Percentiles rank a stretch among this genome's conserved stretches.
Evolutionary conservation across 2,113 vertebrate genomes (phyloP).

Genomic region (Amblyornis subalaris): DNA sequence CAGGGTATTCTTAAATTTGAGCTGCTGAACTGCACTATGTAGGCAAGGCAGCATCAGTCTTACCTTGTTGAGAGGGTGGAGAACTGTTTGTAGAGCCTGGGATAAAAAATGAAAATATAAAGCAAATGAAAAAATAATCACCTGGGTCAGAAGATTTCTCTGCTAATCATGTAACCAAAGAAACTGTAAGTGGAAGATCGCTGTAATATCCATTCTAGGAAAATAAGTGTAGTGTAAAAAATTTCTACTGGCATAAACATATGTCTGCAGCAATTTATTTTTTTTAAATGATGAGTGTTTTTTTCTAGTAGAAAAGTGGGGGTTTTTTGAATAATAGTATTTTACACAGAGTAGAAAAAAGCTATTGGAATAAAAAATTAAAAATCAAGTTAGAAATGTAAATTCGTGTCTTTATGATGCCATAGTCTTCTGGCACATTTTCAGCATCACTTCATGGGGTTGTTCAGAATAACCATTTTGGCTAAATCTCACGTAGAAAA

Average conservation of each 20-base stretch:
- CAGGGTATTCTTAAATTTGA: neutral
- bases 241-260: neutral
- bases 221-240: neutral
- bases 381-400: neutral
- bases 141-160: neutral
- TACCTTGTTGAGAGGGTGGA: neutral
- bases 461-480: neutral
- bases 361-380: neutral
- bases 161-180: neutral
- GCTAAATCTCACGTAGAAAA: neutral
- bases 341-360: neutral
- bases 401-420: neutral
- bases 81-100: neutral
- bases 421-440: neutral
- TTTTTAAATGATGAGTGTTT: neutral
- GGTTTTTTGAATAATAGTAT: neutral
- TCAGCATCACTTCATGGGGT: neutral
- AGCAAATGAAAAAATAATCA: neutral
- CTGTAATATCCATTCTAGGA: neutral
- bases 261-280: neutral
- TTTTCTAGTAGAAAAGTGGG: neutral
- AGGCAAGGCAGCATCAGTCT: neutral
- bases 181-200: neutral
- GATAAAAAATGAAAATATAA: neutral
- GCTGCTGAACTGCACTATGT: neutral